Conservation (phyloP, 2,888 invertebrate genomes). For the Drosophila kambysellisi region DNA sequence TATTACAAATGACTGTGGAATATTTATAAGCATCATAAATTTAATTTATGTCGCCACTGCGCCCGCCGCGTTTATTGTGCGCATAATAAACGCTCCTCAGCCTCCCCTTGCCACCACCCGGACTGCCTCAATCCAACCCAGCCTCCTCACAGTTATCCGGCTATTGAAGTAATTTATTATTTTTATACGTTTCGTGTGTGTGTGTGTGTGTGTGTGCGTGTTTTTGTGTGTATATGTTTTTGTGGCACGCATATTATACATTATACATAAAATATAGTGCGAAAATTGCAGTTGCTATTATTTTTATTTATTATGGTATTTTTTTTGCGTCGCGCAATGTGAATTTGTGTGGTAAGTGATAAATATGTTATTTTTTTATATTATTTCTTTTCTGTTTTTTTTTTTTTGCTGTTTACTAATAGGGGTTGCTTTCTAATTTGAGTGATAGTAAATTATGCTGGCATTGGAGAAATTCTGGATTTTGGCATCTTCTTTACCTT, state of each 20-base stretch:
- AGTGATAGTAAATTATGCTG: conserved; percentile 30
- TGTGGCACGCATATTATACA: conserved; percentile 76
- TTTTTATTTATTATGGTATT: conserved; percentile 60
- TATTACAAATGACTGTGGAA: conserved; percentile 82
- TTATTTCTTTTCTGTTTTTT: conserved; percentile 23
- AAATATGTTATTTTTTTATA: conserved; percentile 47
- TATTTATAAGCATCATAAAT: conserved; percentile 83
- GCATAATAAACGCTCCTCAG: conserved; percentile 76
- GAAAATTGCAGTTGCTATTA: conserved; percentile 73
- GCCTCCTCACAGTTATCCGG: conserved; percentile 49
- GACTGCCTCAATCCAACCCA: background rate
- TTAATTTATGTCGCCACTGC: conserved; percentile 79
- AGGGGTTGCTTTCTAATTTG: conserved; percentile 42
- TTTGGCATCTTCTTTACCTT: conserved; percentile 22
- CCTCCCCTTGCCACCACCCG: conserved; percentile 4
- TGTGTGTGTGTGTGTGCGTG: conserved; percentile 23
- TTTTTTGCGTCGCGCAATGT: conserved; percentile 47
- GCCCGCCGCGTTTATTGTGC: conserved; percentile 81
- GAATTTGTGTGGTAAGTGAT: conserved; percentile 66
- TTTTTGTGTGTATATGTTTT: conserved; percentile 16
- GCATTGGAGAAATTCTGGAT: conserved; percentile 23
- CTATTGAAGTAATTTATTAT: conserved; percentile 73
- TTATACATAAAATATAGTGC: conserved; percentile 77
- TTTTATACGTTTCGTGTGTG: conserved; percentile 69
- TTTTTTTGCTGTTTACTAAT: conserved; percentile 28